phyloP scores from a whole-genome alignment of 92 coral and sea anemone species.

The Phenganax stokvisi region DNA sequence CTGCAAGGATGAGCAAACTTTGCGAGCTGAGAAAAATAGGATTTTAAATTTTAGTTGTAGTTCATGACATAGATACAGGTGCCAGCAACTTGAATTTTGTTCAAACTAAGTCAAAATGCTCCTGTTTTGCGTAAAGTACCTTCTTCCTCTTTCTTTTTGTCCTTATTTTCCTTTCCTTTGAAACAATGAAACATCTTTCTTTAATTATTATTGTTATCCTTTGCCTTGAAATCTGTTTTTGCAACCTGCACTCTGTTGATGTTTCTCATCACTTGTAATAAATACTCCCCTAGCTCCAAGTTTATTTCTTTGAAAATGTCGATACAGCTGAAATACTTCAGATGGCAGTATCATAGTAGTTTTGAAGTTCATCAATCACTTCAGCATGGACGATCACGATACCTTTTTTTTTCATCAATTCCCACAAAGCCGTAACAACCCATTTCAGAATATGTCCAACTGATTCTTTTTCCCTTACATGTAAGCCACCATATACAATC shows the following conservation, averaged over 20 bases:
- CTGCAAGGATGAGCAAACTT: neutral
- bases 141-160: neutral
- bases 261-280: too few species aligned
- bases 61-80: neutral
- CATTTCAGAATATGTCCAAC: conserved; percentile 15
- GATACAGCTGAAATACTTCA: neutral
- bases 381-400: conserved; percentile 39
- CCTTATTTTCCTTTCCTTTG: neutral
- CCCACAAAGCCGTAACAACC: conserved; percentile 35
- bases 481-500: too few species aligned
- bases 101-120: neutral
- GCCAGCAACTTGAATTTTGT: neutral
- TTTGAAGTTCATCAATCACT: conserved; percentile 45
- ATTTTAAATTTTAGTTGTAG: neutral
- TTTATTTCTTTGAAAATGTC: neutral
- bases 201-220: neutral
- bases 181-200: conserved; percentile 4
- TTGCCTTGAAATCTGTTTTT: neutral
- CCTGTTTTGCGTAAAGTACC: conserved; percentile 17
- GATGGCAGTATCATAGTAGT: conserved; percentile 29
- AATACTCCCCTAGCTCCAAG: conserved; percentile 20
- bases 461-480: too few species aligned
- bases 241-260: too few species aligned
- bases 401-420: conserved; percentile 16
- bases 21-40: neutral